A percentile compares a stretch with the other conserved stretches of the same genome.
phyloP scores from a whole-genome alignment of 2,113 vertebrate species.

The Leptodactylus fuscus region DNA sequence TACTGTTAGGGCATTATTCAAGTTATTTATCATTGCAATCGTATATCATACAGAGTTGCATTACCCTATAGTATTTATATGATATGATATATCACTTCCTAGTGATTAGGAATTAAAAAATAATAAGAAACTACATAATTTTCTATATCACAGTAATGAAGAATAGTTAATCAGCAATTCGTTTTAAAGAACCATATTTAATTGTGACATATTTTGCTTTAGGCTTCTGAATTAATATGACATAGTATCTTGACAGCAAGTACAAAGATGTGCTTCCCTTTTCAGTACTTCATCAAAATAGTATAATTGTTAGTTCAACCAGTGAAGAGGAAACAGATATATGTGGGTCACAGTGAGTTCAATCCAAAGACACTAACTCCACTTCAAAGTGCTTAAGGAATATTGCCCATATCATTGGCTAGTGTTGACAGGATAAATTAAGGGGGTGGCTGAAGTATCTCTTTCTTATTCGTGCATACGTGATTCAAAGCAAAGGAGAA shows the following conservation, averaged over 20 bases:
- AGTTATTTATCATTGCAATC: no score
- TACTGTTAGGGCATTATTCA: no score
- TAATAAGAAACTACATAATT: conserved; percentile 18
- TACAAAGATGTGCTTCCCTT: conserved; percentile 59
- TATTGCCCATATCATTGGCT: neutral
- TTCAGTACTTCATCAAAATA: conserved; percentile 59
- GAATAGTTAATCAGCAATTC: conserved; percentile 59
- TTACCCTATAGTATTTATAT: neutral
- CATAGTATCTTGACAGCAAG: conserved; percentile 63
- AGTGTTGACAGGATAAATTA: conserved; percentile 19
- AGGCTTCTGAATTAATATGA: conserved; percentile 61
- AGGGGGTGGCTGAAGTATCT: rapidly evolving
- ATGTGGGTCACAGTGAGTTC: conserved; percentile 41
- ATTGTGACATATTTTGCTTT: conserved; percentile 66
- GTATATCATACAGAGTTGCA: neutral
- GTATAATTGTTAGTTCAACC: conserved; percentile 57
- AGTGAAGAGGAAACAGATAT: conserved; percentile 55
- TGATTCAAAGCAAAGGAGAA: no score
- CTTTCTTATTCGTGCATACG: conserved; percentile 33
- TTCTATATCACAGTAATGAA: neutral
- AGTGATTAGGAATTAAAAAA: conserved; percentile 10
- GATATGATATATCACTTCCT: neutral
- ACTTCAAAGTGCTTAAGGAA: rapidly evolving
- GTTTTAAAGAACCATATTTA: conserved; percentile 68
- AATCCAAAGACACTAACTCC: conserved; percentile 44